These are phyloP conservation scores for Eriosoma lanigerum DNA, from an alignment of 1,140 invertebrate species.

Conservation along the genomic window DNA sequence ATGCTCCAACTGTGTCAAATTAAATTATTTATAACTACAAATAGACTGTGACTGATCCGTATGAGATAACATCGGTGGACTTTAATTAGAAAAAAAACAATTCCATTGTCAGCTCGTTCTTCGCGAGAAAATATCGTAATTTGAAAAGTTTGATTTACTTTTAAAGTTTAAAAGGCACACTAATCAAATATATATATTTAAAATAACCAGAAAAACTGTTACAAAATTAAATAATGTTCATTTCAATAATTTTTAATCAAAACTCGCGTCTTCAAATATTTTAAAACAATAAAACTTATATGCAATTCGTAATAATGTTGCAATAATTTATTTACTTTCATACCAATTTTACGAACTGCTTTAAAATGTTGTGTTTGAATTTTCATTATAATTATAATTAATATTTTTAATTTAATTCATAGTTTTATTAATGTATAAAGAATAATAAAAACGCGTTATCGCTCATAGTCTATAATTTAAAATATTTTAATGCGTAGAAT, in stretches of 20 bases:
- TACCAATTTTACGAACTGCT: no score
- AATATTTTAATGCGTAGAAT: no score
- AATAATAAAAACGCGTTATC: no score
- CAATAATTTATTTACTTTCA: no score
- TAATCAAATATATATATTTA: background rate
- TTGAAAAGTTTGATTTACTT: slow-evolving; percentile 28
- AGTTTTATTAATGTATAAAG: no score
- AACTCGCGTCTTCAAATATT: no score
- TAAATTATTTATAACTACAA: slow-evolving; percentile 35
- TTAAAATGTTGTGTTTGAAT: no score
- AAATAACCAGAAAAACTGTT: background rate
- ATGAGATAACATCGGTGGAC: slow-evolving; percentile 13
- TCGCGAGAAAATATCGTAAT: background rate
- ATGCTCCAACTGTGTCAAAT: background rate
- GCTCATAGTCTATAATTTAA: no score
- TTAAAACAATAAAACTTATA: no score
- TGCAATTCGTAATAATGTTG: no score
- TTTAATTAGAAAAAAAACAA: slow-evolving; percentile 34
- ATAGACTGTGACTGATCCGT: slow-evolving; percentile 32
- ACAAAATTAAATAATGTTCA: background rate
- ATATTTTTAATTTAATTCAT: no score
- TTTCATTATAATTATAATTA: no score
- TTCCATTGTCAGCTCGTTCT: slow-evolving; percentile 16
- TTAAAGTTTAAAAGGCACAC: background rate
- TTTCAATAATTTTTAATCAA: background rate